A percentile compares a stretch with the other conserved stretches of the same genome.
These are phyloP conservation scores for Lycocorax pyrrhopterus DNA, from an alignment of 2,113 vertebrate species.

Conservation along the genomic window DNA sequence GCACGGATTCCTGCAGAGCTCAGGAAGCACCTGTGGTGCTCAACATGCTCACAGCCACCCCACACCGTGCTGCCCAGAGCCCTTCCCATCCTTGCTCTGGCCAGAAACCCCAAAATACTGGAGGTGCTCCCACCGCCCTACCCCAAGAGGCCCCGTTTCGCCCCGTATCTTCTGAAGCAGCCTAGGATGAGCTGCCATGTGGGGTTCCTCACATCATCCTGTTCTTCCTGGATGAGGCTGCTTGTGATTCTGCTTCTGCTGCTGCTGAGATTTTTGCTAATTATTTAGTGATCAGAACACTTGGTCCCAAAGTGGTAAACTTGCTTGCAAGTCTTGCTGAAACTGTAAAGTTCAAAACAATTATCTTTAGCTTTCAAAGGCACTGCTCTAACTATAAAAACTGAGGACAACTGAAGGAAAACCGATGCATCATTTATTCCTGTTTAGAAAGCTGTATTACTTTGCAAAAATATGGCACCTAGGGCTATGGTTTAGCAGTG, in stretches of 20 bases:
- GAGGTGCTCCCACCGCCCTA: background rate
- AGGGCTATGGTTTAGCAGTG: background rate
- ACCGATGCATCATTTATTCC: background rate
- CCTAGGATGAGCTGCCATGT: fast-evolving
- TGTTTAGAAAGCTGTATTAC: background rate
- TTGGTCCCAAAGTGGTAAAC: background rate
- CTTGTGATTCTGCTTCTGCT: background rate
- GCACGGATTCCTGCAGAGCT: background rate
- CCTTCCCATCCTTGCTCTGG: background rate
- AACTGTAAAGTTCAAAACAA: background rate
- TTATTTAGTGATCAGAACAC: background rate
- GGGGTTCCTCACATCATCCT: fast-evolving
- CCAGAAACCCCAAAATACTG: background rate
- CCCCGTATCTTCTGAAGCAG: fast-evolving
- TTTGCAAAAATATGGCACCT: background rate
- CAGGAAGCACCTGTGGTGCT: fast-evolving
- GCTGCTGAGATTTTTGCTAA: background rate
- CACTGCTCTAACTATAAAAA: background rate
- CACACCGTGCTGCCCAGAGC: fast-evolving
- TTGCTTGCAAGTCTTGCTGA: background rate
- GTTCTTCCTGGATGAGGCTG: background rate
- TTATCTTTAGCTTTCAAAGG: background rate
- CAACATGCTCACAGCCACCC: background rate
- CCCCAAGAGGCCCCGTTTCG: fast-evolving
- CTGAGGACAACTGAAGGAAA: background rate